Base-by-base conservation (phyloP, 2,888 invertebrate genomes). In the Sphaerophoria taeniata region DNA sequence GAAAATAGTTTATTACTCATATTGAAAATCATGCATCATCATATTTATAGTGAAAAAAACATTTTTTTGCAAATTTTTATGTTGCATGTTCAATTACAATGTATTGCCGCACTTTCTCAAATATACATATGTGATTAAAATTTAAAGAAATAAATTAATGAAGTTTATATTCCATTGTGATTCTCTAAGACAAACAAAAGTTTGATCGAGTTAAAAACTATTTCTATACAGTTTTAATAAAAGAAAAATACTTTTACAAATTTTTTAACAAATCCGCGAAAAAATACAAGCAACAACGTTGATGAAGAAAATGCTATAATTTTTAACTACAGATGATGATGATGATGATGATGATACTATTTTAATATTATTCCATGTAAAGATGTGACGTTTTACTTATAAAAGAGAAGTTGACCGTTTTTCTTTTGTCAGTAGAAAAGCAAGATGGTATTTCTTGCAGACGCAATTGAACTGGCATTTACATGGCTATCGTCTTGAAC, bases 121-220 rank as follows among this genome's bases (percentile, higher is more conserved):
- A 47, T 39, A 33, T 24, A 45, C 33, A 67, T 60, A 36, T 56
- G 65, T 39, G 24, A 63, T 58, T 63, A 24, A 70, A 65, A 65
- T 58, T 58, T 70, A 65, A 81, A 76, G 56, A 76, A 76, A 81
- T 72, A 81, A 76, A 76, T 76, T 76, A 78, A 24, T 69, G 51
- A 71, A 58, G 60, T 77, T 39, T 72, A 53, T 65, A 72, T 77
- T 34, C 51, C 76, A 60, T 51, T 76, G 31, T 58, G 55, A 53
- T 55, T 65, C 72, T 72, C 73, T 72, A 73, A 77, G 82, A 72
- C 55, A 47, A 77, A 82, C 31, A 72, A 49, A 73, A 56, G 55
- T 67, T 3, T 65, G 65, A 47, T 63, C 31, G 45, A 60, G 58
- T 65, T 39, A 73, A 73, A 79, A 82, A 61, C 61, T 73, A 39